Conservation (phyloP, 2,888 invertebrate genomes). For the Spatulosminthurus flaviceps region DNA sequence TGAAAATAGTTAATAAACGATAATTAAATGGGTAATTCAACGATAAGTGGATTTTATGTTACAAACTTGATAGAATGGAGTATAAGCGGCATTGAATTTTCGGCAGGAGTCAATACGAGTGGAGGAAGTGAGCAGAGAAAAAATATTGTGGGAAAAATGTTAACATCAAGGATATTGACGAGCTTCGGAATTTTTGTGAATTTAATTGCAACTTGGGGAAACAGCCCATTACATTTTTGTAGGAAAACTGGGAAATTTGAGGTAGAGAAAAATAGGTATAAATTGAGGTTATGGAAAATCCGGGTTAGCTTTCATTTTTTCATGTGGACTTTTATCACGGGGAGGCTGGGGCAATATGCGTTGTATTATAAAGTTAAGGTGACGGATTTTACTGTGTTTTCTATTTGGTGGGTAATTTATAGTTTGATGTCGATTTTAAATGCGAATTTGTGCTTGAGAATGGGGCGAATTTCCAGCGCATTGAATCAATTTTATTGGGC, state of each 20-base stretch:
- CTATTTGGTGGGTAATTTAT: constrained; percentile 21
- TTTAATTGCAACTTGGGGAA: not conserved
- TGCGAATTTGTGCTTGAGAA: not conserved
- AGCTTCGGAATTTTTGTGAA: not conserved
- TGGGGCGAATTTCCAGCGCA: not conserved
- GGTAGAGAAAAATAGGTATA: not conserved
- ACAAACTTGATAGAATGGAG: too few species aligned
- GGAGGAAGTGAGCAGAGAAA: too few species aligned
- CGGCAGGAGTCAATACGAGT: too few species aligned
- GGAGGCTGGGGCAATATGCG: not conserved
- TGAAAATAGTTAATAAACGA: too few species aligned
- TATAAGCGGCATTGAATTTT: too few species aligned
- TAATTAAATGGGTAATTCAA: too few species aligned
- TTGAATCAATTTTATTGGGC: not conserved
- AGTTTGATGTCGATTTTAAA: not conserved
- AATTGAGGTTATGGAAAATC: not conserved
- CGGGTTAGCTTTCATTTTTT: not conserved
- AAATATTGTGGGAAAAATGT: too few species aligned
- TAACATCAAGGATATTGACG: too few species aligned
- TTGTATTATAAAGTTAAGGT: not conserved
- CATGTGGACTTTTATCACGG: not conserved
- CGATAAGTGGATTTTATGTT: too few species aligned
- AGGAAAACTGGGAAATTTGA: not conserved
- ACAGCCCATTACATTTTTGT: not conserved
- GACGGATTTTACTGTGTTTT: not conserved